Base-by-base conservation (phyloP, 2,797 vertebrate genomes). In the Parauchenoglanis ngamensis region DNA sequence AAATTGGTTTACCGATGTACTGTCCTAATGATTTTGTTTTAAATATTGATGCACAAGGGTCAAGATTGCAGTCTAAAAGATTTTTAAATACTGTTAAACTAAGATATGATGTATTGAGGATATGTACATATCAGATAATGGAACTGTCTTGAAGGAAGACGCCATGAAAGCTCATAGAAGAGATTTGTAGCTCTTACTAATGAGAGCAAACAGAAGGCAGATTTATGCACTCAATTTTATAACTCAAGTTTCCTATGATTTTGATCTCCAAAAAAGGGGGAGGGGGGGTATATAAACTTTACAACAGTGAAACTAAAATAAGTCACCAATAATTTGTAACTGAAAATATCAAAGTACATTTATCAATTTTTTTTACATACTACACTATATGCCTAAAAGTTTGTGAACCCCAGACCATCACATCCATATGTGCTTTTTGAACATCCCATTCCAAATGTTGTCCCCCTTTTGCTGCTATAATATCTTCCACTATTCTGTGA, bases 141-240 rank as follows among this genome's bases (percentile, higher is more conserved):
- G 87, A 87, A 73, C 85, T 88, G 85, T 87, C 90, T 89, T 89
- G 80, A 88, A 87, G 86, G 73, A 86, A 65, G 52, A 52, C 77
- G 68, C 68, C 31, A 46, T 44, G 79, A 88, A 92, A 91, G 89
- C 91, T 91, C 88, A 92, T 87, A 79, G 78, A 59, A 75, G 70
- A 85, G 56, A 21, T 70, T 40, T 35, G n/a, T 25, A 65, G 72
- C n/a, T 82, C 70, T 86, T 85, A 80, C 40, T 85, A 57, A 75
- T 75, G 65, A 63, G 83, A 83, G 76, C 79, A 87, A 85, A 75
- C 21, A 83, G 89, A 90, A 85, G 65, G 84, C 83, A 84, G 65
- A 82, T 91, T 91, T 86, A 88, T 81, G 89, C 90, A 90, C 90
- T 91, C 90, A 80, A 49, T 94, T 94, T 95, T 93, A 93, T 61